These are phyloP conservation scores for Trichomalopsis sarcophagae DNA, from an alignment of 1,140 invertebrate genomes.

Conservation along the genomic window DNA sequence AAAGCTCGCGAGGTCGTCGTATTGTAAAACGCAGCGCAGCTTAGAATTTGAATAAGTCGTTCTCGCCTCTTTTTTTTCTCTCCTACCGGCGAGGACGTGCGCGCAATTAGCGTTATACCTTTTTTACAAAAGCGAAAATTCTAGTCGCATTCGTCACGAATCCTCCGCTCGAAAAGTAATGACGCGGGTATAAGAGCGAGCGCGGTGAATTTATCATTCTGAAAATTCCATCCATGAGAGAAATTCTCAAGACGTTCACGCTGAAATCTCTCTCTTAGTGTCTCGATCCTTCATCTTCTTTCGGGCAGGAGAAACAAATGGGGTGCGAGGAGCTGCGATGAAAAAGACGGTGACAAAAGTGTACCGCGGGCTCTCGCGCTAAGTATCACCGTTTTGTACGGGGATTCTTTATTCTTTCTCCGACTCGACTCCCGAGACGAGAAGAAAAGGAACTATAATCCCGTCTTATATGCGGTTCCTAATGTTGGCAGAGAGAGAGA, in stretches of 20 bases:
- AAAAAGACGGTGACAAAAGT: constrained; percentile 17
- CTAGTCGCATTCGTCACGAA: constrained; percentile 20
- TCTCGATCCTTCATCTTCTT: background rate
- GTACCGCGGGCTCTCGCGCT: constrained; percentile 2
- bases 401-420: background rate
- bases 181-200: background rate
- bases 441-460: constrained; percentile 25
- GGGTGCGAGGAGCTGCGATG: background rate
- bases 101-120: background rate
- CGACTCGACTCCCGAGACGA: background rate
- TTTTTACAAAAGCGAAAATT: background rate
- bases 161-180: background rate
- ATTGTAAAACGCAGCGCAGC: background rate
- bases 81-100: background rate
- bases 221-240: constrained; percentile 19
- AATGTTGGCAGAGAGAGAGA: background rate
- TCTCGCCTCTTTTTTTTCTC: background rate
- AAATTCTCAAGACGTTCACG: background rate
- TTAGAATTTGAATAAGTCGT: background rate
- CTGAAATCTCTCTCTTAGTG: constrained; percentile 9
- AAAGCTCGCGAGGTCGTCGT: background rate
- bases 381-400: background rate
- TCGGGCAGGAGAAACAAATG: background rate
- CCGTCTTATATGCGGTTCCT: background rate
- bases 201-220: constrained; percentile 16